phyloP scores from a whole-genome alignment of 1,140 invertebrate species.

The Drosophila ercepeae region DNA sequence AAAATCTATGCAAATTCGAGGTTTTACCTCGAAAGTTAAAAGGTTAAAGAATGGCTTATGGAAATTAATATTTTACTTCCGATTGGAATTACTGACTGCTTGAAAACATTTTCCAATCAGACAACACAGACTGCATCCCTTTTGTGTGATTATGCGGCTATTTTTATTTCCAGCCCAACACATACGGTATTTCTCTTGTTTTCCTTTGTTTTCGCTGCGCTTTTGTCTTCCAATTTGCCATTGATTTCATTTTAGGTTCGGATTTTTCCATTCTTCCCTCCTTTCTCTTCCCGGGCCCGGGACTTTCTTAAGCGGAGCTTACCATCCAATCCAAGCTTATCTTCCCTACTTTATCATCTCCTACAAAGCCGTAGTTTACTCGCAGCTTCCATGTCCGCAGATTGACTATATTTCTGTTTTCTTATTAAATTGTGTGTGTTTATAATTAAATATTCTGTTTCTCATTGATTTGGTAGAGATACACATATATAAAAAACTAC shows the following conservation, averaged over 20 bases:
- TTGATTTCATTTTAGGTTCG: conserved; percentile 24
- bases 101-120: conserved; percentile 65
- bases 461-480: too few species aligned
- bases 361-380: conserved; percentile 20
- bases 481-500: too few species aligned
- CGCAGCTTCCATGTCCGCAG: conserved; percentile 14
- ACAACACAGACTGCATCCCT: too few species aligned
- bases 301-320: conserved; percentile 3
- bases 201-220: conserved; percentile 28
- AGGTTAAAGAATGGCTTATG: too few species aligned
- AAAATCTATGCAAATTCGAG: not conserved
- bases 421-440: not conserved
- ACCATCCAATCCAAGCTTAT: conserved; percentile 47
- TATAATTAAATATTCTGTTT: not conserved
- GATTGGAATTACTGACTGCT: not conserved
- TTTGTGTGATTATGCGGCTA: conserved; percentile 52
- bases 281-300: not conserved
- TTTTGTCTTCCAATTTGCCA: conserved; percentile 45
- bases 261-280: conserved; percentile 4
- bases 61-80: too few species aligned
- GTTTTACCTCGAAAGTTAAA: too few species aligned
- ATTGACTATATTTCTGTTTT: not conserved
- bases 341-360: conserved; percentile 54
- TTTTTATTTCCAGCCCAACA: conserved; percentile 35
- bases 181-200: conserved; percentile 8